Evolutionary conservation across 2,888 invertebrate genomes (phyloP).

Genomic region (Tenodera sinensis): DNA sequence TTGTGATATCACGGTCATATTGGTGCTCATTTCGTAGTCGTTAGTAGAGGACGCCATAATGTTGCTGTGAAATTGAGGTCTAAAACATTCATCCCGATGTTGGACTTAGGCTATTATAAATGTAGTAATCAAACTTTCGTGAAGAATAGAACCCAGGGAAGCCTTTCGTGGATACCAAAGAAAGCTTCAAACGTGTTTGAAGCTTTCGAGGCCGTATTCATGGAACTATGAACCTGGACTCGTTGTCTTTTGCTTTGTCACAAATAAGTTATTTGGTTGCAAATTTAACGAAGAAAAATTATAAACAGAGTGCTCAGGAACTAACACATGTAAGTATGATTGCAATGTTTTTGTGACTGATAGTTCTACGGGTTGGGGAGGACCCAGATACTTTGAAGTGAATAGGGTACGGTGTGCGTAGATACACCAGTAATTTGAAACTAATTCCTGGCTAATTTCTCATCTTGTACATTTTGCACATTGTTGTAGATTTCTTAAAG

Average conservation of each 20-base stretch:
- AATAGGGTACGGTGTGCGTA: no score
- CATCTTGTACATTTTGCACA: no score
- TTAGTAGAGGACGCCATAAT: slow-evolving; percentile 42
- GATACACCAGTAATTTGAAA: no score
- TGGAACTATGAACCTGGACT: slow-evolving; percentile 99
- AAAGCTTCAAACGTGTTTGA: slow-evolving; percentile 92
- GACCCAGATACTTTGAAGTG: no score
- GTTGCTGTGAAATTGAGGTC: slow-evolving; percentile 43
- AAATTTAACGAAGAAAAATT: slow-evolving; percentile 94
- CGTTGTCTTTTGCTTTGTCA: slow-evolving; percentile 97
- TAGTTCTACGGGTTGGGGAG: no score
- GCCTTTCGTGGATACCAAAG: slow-evolving; percentile 72
- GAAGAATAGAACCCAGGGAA: slow-evolving; percentile 46
- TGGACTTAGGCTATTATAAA: slow-evolving; percentile 49
- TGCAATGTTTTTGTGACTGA: no score
- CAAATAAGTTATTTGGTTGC: slow-evolving; percentile 97
- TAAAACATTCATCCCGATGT: slow-evolving; percentile 50
- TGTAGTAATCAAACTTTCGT: slow-evolving; percentile 49
- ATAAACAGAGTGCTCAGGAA: slow-evolving; percentile 84
- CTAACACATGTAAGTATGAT: slow-evolving; percentile 76
- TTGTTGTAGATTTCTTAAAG: no score
- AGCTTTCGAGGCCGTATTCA: slow-evolving; percentile 89
- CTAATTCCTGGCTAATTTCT: no score
- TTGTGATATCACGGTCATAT: no score
- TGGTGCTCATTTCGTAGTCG: not conserved